Evolutionary conservation across 2,113 vertebrate genomes (phyloP).

Genomic region (Syngnathoides biaculeatus): DNA sequence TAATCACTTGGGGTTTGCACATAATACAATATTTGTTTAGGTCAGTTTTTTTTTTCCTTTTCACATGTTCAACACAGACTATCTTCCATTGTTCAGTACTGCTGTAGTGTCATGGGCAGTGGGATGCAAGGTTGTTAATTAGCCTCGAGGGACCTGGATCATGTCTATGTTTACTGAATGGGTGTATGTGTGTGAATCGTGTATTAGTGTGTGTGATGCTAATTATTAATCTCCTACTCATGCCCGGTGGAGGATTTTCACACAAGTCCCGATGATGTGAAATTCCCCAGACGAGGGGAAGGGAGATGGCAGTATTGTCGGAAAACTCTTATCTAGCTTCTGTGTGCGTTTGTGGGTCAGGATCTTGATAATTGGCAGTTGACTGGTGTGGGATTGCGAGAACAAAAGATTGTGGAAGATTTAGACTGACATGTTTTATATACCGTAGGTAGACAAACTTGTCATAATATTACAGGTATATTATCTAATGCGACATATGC

Average conservation of each 20-base stretch:
- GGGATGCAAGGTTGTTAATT: conserved; percentile 32
- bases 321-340: conserved; percentile 23
- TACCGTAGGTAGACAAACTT: no score
- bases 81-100: background rate
- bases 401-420: background rate
- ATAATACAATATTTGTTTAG: background rate
- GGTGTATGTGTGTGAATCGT: conserved; percentile 23
- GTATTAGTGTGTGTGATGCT: background rate
- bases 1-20: background rate
- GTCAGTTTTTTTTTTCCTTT: background rate
- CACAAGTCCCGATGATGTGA: conserved; percentile 21
- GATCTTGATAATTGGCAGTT: background rate
- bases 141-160: conserved; percentile 41
- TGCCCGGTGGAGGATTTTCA: conserved; percentile 20
- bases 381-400: background rate
- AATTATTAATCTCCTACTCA: conserved; percentile 49
- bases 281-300: conserved; percentile 18
- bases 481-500: no score
- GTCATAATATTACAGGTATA: no score
- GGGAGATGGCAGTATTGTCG: conserved; percentile 15
- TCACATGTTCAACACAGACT: background rate
- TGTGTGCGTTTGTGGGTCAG: background rate
- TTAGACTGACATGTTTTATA: no score
- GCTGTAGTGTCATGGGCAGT: conserved; percentile 5
- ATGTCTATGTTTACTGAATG: conserved; percentile 13